phyloP scores from a whole-genome alignment of 2,797 vertebrate genomes.

The Paguma larvata region DNA sequence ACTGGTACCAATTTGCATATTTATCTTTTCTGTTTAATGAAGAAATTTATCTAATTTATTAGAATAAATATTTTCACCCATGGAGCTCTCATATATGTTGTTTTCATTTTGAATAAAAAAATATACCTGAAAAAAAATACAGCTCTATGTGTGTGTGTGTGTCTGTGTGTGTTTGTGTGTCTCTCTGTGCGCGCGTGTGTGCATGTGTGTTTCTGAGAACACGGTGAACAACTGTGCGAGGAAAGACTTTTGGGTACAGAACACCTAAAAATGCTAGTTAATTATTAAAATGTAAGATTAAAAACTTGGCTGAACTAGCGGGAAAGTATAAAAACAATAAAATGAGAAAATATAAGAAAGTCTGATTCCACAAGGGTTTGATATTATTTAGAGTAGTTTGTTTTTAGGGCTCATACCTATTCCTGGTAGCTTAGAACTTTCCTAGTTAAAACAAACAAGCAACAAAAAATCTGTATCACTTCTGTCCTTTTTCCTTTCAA shows the following conservation, averaged over 20 bases:
- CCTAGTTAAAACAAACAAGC: neutral
- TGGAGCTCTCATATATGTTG: neutral
- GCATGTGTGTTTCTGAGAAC: neutral
- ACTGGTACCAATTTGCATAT: conserved; percentile 10
- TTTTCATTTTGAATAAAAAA: conserved; percentile 53
- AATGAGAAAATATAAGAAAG: conserved; percentile 20
- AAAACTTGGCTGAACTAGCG: neutral
- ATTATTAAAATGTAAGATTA: conserved; percentile 38
- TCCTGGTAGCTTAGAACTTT: neutral
- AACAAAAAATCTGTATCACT: neutral
- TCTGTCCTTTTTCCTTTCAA: neutral
- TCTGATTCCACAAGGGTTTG: neutral
- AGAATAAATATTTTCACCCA: neutral
- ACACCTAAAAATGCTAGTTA: neutral
- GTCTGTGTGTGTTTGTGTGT: neutral
- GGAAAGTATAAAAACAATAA: conserved; percentile 25
- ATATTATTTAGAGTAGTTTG: neutral
- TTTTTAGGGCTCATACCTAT: neutral
- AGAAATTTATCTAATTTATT: conserved; percentile 10
- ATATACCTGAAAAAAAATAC: neutral
- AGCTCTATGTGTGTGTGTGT: neutral
- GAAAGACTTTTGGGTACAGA: conserved; percentile 3
- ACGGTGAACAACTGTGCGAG: neutral
- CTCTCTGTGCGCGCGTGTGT: neutral
- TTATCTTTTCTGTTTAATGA: neutral